These are phyloP conservation scores for Hipposideros larvatus DNA, from an alignment of 2,797 vertebrate species.

Conservation along the genomic window DNA sequence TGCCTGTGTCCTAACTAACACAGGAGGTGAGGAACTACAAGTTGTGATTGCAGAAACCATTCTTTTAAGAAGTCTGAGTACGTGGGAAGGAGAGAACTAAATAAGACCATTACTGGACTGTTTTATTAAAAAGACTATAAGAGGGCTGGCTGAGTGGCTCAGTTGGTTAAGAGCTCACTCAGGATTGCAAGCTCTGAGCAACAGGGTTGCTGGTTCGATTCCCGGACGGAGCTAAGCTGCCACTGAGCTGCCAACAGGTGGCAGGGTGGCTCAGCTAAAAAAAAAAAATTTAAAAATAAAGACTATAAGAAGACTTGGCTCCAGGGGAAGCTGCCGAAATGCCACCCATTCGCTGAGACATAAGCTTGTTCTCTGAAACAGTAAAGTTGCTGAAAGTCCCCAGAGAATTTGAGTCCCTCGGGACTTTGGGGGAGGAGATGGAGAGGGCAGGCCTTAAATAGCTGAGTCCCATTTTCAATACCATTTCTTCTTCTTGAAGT, in stretches of 20 bases:
- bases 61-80: conserved; percentile 49
- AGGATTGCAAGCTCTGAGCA: too few species aligned
- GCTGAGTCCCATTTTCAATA: neutral
- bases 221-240: too few species aligned
- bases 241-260: too few species aligned
- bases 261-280: too few species aligned
- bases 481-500: neutral
- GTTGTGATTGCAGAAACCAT: conserved; percentile 11
- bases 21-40: conserved; percentile 40
- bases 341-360: neutral
- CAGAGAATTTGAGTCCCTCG: neutral
- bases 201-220: too few species aligned
- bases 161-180: too few species aligned
- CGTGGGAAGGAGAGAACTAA: conserved; percentile 58
- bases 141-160: neutral
- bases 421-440: neutral
- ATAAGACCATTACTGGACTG: conserved; percentile 17
- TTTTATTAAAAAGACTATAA: conserved; percentile 44
- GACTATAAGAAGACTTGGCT: conserved; percentile 8
- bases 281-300: conserved; percentile 17
- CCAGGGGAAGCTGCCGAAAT: neutral
- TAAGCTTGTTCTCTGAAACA: neutral
- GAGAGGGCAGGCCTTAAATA: neutral
- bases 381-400: neutral
- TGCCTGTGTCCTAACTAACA: conserved; percentile 42